Evolutionary conservation across 2,113 vertebrate genomes (phyloP), one percentile per base, ranked within the genome.

Genomic region (Greenwoodochromis staneri): DNA sequence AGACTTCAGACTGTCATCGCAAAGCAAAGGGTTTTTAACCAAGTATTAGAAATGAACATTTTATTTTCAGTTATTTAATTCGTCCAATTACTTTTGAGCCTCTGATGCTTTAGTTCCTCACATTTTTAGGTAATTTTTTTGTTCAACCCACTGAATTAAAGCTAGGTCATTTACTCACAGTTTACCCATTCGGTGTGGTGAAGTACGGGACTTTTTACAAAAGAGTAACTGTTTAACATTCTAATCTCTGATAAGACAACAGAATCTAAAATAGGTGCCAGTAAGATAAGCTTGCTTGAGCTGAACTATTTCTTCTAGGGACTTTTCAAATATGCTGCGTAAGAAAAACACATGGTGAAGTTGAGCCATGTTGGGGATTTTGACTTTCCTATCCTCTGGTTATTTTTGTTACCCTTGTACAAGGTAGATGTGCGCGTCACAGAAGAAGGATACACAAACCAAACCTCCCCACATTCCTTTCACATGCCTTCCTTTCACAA

Each of bases 381-480:
- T 49, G 24, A 76, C 24, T 29, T 17, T 76, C 40, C 2, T 0
- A 31, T 49, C 16, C 71, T 51, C 1, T 49, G 45, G 16, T 78
- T 78, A n/a, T 49, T 78, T 69, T 73, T 73, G 21, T 45, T 16
- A 10, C 17, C 6, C n/a, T 78, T 51, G 73, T 9, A 31, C 27
- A 51, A 31, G 7, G 27, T 51, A 34, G 7, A 31, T 31, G 10
- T 49, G 7, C 7, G 0, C 0, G 4, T 78, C 45, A 13, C 0
- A 78, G 73, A 78, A 49, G 16, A 29, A 31, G 24, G 16, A 78
- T 49, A 78, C 45, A 31, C 16, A 31, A 31, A 31, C 4, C 3
- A 78, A 49, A 49, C 24, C 42, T 17, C 6, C 10, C 16, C 45
- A 49, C 42, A 76, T 76, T 76, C 71, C 42, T 76, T 76, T 49